These are phyloP conservation scores for Istiophorus platypterus DNA, from an alignment of 2,113 vertebrate species.

Conservation along the genomic window DNA sequence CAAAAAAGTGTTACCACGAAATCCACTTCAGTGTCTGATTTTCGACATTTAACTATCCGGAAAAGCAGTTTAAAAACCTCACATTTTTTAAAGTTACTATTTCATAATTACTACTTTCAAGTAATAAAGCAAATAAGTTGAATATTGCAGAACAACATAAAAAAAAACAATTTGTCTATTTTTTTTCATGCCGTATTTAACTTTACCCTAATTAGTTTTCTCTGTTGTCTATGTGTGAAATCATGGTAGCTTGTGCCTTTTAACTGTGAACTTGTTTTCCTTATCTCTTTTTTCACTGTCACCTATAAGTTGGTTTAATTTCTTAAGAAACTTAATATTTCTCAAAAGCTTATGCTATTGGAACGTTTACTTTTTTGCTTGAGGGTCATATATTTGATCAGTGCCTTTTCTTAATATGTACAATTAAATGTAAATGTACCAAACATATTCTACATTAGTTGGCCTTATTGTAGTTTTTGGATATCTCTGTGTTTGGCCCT, in stretches of 20 bases:
- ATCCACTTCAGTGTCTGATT: constrained; percentile 32
- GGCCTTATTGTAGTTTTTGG: constrained; percentile 16
- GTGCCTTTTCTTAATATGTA: constrained; percentile 75
- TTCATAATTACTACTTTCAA: constrained; percentile 8
- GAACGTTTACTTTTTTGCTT: constrained; percentile 40
- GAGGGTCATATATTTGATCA: constrained; percentile 36
- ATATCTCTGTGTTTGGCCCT: constrained; percentile 1
- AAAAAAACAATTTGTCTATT: constrained; percentile 8
- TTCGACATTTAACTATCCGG: not conserved
- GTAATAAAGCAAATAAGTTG: constrained; percentile 4
- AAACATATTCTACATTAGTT: constrained; percentile 41
- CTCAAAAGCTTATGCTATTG: not conserved
- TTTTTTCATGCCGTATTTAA: constrained; percentile 13
- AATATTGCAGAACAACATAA: constrained; percentile 2
- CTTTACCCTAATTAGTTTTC: not conserved
- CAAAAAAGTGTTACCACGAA: constrained; percentile 42
- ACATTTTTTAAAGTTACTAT: constrained; percentile 7
- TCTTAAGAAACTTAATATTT: constrained; percentile 8
- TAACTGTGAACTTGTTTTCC: constrained; percentile 3
- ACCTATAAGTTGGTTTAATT: constrained; percentile 9
- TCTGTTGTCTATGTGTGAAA: constrained; percentile 11
- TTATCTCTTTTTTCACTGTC: not conserved
- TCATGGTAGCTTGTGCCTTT: constrained; percentile 66
- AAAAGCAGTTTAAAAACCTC: constrained; percentile 10
- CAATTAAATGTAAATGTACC: constrained; percentile 37